phyloP scores from a whole-genome alignment of 2,113 vertebrate genomes.

The Sinocyclocheilus grahami region DNA sequence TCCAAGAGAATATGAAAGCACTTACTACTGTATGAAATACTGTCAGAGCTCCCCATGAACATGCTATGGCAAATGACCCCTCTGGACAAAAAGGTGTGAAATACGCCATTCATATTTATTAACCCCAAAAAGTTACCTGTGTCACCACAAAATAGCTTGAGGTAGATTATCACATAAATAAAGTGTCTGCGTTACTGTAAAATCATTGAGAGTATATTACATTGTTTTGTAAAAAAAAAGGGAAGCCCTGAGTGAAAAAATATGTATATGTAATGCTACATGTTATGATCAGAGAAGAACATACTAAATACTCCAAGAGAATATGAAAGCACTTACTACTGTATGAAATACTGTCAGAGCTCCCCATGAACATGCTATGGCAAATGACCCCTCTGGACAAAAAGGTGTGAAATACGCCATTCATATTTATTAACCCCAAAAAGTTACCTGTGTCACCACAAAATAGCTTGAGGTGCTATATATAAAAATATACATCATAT shows the following conservation, averaged over 20 bases:
- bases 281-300: background rate
- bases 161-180: no score
- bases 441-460: slow-evolving; percentile 71
- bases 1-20: slow-evolving; percentile 18
- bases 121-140: slow-evolving; percentile 69
- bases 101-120: slow-evolving; percentile 52
- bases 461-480: slow-evolving; percentile 74
- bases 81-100: slow-evolving; percentile 16
- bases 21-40: slow-evolving; percentile 21
- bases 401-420: slow-evolving; percentile 25
- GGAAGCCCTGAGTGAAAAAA: slow-evolving; percentile 19
- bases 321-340: slow-evolving; percentile 27
- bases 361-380: slow-evolving; percentile 7
- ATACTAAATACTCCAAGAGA: background rate
- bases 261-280: background rate
- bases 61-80: slow-evolving; percentile 37
- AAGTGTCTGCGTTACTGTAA: no score
- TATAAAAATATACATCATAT: slow-evolving; percentile 79
- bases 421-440: slow-evolving; percentile 66
- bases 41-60: slow-evolving; percentile 6
- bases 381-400: slow-evolving; percentile 30
- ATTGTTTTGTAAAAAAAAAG: no score
- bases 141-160: slow-evolving; percentile 75
- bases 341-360: slow-evolving; percentile 26
- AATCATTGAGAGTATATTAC: no score